These are phyloP conservation scores for Gasterosteus nipponicus DNA, from an alignment of 2,113 vertebrate genomes.

Conservation along the genomic window DNA sequence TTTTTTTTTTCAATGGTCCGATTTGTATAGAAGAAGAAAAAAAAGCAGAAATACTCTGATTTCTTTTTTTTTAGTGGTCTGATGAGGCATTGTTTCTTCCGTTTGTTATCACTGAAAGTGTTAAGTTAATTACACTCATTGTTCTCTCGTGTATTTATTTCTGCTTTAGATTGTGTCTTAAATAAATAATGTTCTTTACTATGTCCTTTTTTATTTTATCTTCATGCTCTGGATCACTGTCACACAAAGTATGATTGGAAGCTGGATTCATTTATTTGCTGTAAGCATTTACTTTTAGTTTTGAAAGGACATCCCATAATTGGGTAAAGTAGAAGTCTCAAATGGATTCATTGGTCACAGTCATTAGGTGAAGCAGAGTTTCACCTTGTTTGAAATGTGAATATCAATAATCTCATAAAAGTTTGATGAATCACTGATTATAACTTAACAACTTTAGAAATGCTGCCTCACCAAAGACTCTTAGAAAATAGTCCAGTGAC, in stretches of 20 bases:
- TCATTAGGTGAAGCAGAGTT: neutral
- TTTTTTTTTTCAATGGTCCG: constrained; percentile 8
- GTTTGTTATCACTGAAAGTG: constrained; percentile 68
- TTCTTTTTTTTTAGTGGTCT: constrained; percentile 36
- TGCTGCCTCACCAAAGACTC: constrained; percentile 32
- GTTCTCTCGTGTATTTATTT: constrained; percentile 80
- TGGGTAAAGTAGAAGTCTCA: neutral
- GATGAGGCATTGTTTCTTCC: constrained; percentile 44
- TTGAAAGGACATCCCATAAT: neutral
- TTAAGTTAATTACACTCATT: constrained; percentile 65
- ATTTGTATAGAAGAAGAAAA: constrained; percentile 51
- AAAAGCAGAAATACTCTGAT: constrained; percentile 64
- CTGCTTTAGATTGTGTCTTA: constrained; percentile 77
- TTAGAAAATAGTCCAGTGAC: constrained; percentile 4
- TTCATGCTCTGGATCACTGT: neutral
- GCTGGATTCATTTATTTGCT: neutral
- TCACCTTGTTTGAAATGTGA: constrained; percentile 8
- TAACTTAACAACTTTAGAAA: constrained; percentile 12
- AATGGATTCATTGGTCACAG: neutral
- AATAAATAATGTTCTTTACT: constrained; percentile 82
- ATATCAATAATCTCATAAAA: neutral
- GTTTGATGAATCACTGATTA: constrained; percentile 3
- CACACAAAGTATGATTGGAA: neutral
- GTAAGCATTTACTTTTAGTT: constrained; percentile 1
- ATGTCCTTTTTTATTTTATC: constrained; percentile 15